Evolutionary conservation across 2,113 vertebrate species (phyloP).

Genomic region (Heliornis fulica): DNA sequence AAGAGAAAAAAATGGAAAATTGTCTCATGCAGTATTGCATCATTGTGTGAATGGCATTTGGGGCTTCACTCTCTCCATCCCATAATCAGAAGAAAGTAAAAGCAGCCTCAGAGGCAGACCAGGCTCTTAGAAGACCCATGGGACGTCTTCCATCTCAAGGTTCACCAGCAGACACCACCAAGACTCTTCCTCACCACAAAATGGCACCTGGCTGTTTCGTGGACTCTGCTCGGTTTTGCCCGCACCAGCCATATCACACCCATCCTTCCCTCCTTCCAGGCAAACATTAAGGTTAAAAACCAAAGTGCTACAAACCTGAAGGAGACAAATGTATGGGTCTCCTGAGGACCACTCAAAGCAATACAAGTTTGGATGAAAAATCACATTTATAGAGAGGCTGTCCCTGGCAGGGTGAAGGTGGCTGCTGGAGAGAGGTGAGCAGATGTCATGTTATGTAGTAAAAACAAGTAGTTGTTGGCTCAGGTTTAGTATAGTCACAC

Average conservation of each 20-base stretch:
- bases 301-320: not conserved
- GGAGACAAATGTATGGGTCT: not conserved
- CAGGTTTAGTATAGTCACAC: not conserved
- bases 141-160: not conserved
- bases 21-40: not conserved
- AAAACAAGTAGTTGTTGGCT: not conserved
- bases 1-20: not conserved
- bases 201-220: not conserved
- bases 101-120: not conserved
- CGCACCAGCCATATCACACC: not conserved
- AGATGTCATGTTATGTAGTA: not conserved
- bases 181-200: not conserved
- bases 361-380: not conserved
- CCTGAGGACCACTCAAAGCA: not conserved
- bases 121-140: not conserved
- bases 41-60: rapidly evolving
- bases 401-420: not conserved
- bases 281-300: not conserved
- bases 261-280: not conserved
- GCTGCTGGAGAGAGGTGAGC: not conserved
- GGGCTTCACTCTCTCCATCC: not conserved
- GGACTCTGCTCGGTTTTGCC: not conserved
- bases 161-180: not conserved
- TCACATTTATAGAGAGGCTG: not conserved
- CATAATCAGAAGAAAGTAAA: not conserved